These are phyloP conservation scores for Nysson spinosus DNA, from an alignment of 2,888 invertebrate genomes.

Conservation along the genomic window DNA sequence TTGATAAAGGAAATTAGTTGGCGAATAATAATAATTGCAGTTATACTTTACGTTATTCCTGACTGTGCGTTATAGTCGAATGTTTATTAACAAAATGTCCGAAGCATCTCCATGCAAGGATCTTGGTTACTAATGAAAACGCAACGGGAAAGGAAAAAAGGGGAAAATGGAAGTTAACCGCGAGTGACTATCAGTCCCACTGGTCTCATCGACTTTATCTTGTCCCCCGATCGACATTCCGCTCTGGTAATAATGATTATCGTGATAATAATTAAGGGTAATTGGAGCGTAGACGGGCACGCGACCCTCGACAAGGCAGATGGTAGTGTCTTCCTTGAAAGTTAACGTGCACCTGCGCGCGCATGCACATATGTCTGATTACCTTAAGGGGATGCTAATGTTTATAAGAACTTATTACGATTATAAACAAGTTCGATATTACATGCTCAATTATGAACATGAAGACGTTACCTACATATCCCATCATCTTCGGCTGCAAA, in stretches of 20 bases:
- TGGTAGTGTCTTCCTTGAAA: conserved; percentile 43
- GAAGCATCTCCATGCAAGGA: conserved; percentile 12
- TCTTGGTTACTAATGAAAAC: conserved; percentile 11
- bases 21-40: no score
- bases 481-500: no score
- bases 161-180: conserved; percentile 3
- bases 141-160: conserved; percentile 4
- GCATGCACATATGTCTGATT: conserved; percentile 10
- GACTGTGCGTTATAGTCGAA: no score
- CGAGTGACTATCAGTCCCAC: conserved; percentile 6
- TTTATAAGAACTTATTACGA: background rate
- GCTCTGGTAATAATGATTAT: conserved; percentile 63
- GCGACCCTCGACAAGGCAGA: conserved; percentile 60
- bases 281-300: conserved; percentile 68
- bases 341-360: conserved; percentile 34
- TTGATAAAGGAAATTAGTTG: no score
- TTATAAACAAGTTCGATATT: no score
- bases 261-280: conserved; percentile 65
- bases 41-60: no score
- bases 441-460: no score
- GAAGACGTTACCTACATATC: no score
- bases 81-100: no score
- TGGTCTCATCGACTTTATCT: conserved; percentile 46
- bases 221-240: conserved; percentile 56
- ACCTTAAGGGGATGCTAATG: background rate